phyloP scores from a whole-genome alignment of 2,888 invertebrate species.

The Oscheius sp. region DNA sequence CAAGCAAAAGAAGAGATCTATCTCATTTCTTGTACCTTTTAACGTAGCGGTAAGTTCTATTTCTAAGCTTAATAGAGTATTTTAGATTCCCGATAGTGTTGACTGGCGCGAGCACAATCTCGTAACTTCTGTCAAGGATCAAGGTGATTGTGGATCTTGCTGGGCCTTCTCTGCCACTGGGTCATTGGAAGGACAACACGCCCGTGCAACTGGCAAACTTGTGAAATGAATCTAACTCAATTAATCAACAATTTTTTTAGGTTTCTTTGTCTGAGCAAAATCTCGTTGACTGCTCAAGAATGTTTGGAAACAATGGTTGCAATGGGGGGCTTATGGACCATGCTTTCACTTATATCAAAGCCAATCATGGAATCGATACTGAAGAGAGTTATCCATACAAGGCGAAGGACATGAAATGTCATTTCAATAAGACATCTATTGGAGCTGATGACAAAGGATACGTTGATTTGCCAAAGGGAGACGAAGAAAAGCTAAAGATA shows the following conservation, averaged over 20 bases:
- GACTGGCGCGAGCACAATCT: conserved; percentile 66
- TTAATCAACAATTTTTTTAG: too few species aligned
- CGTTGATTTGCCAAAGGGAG: conserved; percentile 68
- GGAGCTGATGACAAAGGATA: conserved; percentile 71
- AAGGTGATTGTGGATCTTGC: conserved; percentile 67
- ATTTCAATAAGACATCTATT: conserved; percentile 65
- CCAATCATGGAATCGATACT: conserved; percentile 83
- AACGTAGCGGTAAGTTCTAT: conserved; percentile 48
- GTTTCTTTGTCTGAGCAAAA: conserved; percentile 66
- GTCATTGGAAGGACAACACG: conserved; percentile 67
- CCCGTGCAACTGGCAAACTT: conserved; percentile 56
- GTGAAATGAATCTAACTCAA: too few species aligned
- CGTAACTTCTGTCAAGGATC: conserved; percentile 67
- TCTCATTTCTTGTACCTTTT: conserved; percentile 62
- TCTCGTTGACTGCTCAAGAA: conserved; percentile 55
- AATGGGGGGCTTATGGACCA: conserved; percentile 73
- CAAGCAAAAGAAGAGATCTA: too few species aligned
- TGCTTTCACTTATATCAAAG: conserved; percentile 72
- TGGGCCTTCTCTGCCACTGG: conserved; percentile 67
- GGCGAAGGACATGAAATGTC: conserved; percentile 72
- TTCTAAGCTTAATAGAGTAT: too few species aligned
- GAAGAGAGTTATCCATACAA: conserved; percentile 87
- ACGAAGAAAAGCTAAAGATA: conserved; percentile 66
- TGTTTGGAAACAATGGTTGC: conserved; percentile 72
- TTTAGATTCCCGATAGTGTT: conserved; percentile 60